Evolutionary conservation across 1,140 invertebrate species (phyloP).

Genomic region (Zaprionus vittiger): DNA sequence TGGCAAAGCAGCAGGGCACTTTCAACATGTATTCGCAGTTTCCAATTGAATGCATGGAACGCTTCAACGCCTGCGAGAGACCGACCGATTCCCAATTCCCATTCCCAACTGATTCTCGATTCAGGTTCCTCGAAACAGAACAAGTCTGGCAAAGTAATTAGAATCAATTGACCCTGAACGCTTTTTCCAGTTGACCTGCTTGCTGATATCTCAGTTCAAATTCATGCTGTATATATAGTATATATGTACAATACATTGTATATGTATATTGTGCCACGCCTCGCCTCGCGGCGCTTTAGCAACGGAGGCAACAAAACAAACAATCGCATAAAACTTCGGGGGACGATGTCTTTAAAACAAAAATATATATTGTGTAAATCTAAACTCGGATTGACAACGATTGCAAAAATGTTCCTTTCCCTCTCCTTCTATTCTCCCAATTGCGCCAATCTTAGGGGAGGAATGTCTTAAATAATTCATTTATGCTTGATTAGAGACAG

Average conservation of each 20-base stretch:
- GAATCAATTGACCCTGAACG: constrained; percentile 69
- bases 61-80: constrained; percentile 45
- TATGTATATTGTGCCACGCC: background rate
- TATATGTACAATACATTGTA: background rate
- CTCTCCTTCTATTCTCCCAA: background rate
- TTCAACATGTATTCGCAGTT: constrained; percentile 23
- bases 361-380: constrained; percentile 12
- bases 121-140: background rate
- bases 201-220: constrained; percentile 49
- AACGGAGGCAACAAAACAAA: constrained; percentile 13
- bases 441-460: constrained; percentile 16
- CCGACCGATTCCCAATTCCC: constrained; percentile 8
- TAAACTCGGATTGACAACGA: constrained; percentile 35
- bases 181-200: constrained; percentile 65
- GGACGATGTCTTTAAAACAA: constrained; percentile 38
- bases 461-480: constrained; percentile 43
- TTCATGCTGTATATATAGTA: constrained; percentile 15
- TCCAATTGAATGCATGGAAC: constrained; percentile 60
- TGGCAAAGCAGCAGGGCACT: background rate
- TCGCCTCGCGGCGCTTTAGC: background rate
- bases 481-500: constrained; percentile 47
- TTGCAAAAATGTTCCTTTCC: background rate
- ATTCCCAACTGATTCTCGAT: constrained; percentile 1
- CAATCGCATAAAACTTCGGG: constrained; percentile 29
- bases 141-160: constrained; percentile 59